Conservation (phyloP, 2,888 invertebrate species). For the Erpobdella octoculata region DNA sequence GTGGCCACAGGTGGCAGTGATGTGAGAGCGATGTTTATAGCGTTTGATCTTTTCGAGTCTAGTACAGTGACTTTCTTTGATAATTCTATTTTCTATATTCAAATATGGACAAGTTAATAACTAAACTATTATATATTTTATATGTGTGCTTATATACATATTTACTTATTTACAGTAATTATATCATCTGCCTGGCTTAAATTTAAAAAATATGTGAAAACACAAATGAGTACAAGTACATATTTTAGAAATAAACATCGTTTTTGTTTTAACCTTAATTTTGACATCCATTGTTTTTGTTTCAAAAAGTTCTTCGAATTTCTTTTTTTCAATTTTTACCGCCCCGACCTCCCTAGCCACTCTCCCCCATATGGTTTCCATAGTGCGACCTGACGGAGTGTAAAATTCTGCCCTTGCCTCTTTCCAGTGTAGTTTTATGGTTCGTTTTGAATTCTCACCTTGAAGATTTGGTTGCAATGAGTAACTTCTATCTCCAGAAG, state of each 20-base stretch:
- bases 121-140: too few relatives aligned
- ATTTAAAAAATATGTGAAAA: too few relatives aligned
- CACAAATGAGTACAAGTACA: too few relatives aligned
- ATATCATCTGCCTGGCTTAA: too few relatives aligned
- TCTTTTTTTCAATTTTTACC: constrained; percentile 22
- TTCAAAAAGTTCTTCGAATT: constrained; percentile 12
- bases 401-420: constrained; percentile 57
- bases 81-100: constrained; percentile 38
- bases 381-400: constrained; percentile 37
- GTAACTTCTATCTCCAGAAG: not conserved
- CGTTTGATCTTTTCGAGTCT: constrained; percentile 93
- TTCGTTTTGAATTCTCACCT: constrained; percentile 50
- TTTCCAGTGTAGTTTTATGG: constrained; percentile 95
- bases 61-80: constrained; percentile 80
- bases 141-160: too few relatives aligned
- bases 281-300: constrained; percentile 2
- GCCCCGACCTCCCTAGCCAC: constrained; percentile 30
- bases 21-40: constrained; percentile 99
- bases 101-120: not conserved
- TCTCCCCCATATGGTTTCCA: constrained; percentile 48
- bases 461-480: not conserved
- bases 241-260: too few relatives aligned
- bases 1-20: constrained; percentile 92
- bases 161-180: too few relatives aligned
- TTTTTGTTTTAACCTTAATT: not conserved